These are phyloP conservation scores for Cataglyphis rosenhaueri DNA, from an alignment of 2,888 invertebrate genomes.

Conservation along the genomic window DNA sequence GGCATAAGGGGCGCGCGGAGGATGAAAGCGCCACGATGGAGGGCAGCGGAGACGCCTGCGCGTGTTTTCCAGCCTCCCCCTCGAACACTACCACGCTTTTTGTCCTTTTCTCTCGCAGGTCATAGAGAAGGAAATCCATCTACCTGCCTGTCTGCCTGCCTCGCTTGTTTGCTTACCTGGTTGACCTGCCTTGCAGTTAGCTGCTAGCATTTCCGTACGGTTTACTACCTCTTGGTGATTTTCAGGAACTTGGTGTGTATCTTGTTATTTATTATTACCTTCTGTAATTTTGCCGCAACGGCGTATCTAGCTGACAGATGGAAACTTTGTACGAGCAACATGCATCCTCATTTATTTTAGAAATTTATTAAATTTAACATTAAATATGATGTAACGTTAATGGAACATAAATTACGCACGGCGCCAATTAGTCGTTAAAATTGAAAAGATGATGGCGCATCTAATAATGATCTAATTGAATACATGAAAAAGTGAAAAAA, in stretches of 20 bases:
- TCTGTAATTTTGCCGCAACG: constrained; percentile 1
- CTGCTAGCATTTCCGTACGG: not conserved
- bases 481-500: not conserved
- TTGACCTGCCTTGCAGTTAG: not conserved
- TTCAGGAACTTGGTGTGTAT: not conserved
- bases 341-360: not conserved
- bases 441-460: not conserved
- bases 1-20: constrained; percentile 48
- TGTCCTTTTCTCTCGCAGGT: constrained; percentile 34
- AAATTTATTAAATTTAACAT: not conserved
- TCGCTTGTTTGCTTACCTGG: constrained; percentile 45
- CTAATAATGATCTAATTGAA: not conserved
- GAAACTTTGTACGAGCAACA: not conserved
- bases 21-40: constrained; percentile 70
- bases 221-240: not conserved
- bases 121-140: constrained; percentile 12
- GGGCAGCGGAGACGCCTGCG: constrained; percentile 73
- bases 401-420: not conserved
- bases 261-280: constrained; percentile 11
- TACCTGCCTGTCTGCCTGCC: constrained; percentile 50
- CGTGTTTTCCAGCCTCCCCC: constrained; percentile 69
- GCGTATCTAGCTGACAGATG: not conserved
- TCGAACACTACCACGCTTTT: constrained; percentile 58
- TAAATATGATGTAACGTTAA: constrained; percentile 15
- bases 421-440: constrained; percentile 2